Evolutionary conservation across 2,888 invertebrate genomes (phyloP).

Genomic region (Erebia aethiops): DNA sequence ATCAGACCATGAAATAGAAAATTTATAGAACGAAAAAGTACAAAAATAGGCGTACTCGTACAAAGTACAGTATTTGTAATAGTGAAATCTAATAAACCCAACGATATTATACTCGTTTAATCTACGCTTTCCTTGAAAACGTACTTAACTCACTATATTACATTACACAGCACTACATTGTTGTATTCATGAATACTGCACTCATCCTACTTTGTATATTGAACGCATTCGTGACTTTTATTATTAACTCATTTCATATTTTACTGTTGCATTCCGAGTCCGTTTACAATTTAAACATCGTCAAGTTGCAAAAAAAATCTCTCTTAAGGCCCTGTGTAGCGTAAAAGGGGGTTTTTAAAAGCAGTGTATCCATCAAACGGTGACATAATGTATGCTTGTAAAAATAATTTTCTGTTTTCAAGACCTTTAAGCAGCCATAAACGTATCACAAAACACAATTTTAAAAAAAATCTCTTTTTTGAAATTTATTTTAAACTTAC

Average conservation of each 20-base stretch:
- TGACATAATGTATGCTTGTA: too few species aligned
- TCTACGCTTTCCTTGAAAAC: constrained; percentile 14
- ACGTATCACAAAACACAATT: too few species aligned
- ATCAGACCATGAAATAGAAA: too few species aligned
- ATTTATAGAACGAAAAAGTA: too few species aligned
- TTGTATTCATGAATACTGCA: constrained; percentile 20
- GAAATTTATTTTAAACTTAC: too few species aligned
- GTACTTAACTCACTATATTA: constrained; percentile 7
- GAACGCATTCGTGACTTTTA: constrained; percentile 38
- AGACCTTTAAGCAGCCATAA: too few species aligned
- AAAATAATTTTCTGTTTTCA: too few species aligned
- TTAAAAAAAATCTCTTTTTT: too few species aligned
- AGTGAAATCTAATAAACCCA: not conserved
- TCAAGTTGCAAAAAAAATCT: not conserved
- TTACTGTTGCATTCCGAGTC: not conserved
- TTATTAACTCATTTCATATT: constrained; percentile 32
- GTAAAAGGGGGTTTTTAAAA: too few species aligned
- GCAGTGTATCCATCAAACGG: too few species aligned
- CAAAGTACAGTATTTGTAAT: not conserved
- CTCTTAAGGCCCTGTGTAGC: too few species aligned
- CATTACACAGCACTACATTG: constrained; percentile 15
- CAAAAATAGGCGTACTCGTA: not conserved
- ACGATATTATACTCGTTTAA: not conserved
- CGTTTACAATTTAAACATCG: not conserved
- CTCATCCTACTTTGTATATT: constrained; percentile 19